Evolutionary conservation across 2,113 vertebrate genomes (phyloP), one percentile per base, ranked within the genome.

Genomic region (Siniperca chuatsi): DNA sequence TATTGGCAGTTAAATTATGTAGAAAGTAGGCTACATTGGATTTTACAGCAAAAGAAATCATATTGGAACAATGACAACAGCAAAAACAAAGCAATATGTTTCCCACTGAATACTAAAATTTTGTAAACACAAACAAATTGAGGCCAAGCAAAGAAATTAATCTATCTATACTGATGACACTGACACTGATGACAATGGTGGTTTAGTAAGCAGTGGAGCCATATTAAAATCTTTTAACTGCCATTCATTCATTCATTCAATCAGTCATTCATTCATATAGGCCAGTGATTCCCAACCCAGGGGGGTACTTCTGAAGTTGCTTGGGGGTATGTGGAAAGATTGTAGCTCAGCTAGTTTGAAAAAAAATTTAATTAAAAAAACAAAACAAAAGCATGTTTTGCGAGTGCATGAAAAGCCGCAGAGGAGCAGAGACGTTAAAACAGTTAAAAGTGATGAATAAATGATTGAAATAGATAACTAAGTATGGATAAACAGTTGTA

Each of bases 161-260:
- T 83, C 42, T 20, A 62, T 82, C 29, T 75, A 65, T 44, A 70
- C n/a, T 35, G 69, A 77, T 80, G 81, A 84, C n/a, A 46, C 15
- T 29, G 29, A 29, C 29, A 70, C n/a, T 35, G 69, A 77, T 80
- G 81, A 84, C n/a, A 46, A 86, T 69, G 75, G 50, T 74, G 66
- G 75, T 79, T 91, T 84, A 82, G 84, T 79, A 84, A 78, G 83
- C 72, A 62, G 55, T 70, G 40, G 52, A 50, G 25, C 10, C 55
- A 11, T 58, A 67, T 64, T 61, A 35, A 75, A 87, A 79, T 25
- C 9, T 15, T 64, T 35, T 20, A 64, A 77, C 58, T 65, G 58
- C 42, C 21, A 64, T 44, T 44, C 37, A 73, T 75, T 44, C 74
- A 55, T 2, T 75, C 83, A 82, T 9, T 48, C 66, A 82, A 1